These are phyloP conservation scores for Zophobas morio DNA, from an alignment of 1,140 invertebrate genomes.

Conservation along the genomic window DNA sequence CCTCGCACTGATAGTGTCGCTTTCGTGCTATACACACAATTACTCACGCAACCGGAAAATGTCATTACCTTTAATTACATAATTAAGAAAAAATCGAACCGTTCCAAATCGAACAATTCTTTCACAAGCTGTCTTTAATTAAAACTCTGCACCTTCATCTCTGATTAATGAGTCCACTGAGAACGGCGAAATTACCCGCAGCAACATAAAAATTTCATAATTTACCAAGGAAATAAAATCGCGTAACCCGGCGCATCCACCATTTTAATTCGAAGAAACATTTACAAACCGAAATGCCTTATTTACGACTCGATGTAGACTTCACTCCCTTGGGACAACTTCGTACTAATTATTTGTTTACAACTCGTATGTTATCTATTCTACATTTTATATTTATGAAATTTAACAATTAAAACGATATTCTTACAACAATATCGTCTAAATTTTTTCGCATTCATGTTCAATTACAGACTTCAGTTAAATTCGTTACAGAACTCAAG, in stretches of 20 bases:
- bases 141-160: conserved; percentile 25
- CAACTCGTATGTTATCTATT: too few relatives aligned
- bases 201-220: conserved; percentile 42
- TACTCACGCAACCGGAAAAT: conserved; percentile 19
- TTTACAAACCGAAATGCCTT: conserved; percentile 6
- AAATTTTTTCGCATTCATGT: too few relatives aligned
- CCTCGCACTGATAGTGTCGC: conserved; percentile 19
- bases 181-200: conserved; percentile 20
- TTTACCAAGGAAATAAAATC: conserved; percentile 21
- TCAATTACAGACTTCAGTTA: too few relatives aligned
- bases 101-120: conserved; percentile 17
- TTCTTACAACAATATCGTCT: too few relatives aligned
- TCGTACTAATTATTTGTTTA: too few relatives aligned
- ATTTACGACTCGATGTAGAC: not conserved
- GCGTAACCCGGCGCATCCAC: conserved; percentile 33
- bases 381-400: too few relatives aligned
- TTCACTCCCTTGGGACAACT: too few relatives aligned
- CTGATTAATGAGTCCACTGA: conserved; percentile 33
- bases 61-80: conserved; percentile 29
- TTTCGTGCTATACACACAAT: conserved; percentile 25
- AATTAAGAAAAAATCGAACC: conserved; percentile 24
- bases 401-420: too few relatives aligned
- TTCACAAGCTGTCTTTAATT: conserved; percentile 10
- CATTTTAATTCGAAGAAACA: conserved; percentile 23
- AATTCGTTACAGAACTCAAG: too few relatives aligned